Evolutionary conservation across 2,113 vertebrate genomes (phyloP), one percentile per base, ranked within the genome.

Genomic region (Oncorhynchus clarkii): DNA sequence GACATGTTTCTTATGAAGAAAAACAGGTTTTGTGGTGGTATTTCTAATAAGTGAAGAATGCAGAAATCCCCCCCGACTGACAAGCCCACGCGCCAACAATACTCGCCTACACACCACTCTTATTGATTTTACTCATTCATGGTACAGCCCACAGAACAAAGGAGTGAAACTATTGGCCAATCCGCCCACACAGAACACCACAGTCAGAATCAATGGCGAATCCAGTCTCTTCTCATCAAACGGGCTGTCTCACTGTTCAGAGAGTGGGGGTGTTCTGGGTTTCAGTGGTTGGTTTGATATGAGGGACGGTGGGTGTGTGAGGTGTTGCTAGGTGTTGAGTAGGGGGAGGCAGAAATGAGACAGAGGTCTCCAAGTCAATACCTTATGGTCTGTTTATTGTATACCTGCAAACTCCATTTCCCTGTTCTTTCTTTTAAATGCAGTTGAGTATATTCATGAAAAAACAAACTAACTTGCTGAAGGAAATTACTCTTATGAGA

Each of bases 281-380:
- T 86, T 87, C 76, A 71, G 82, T 87, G 85, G 77, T 79, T 85
- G 82, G 79, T 85, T 84, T 88, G 87, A 85, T 85, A 67, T 39
- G 83, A 80, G 73, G 72, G 68, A 84, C 79, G 54, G 78, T 68
- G 79, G 82, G 74, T 82, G 45, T 87, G 81, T 1, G 74, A 67
- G 71, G 81, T 83, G 57, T 78, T 86, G 34, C 74, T 78, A 77
- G 77, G 74, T 80, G 78, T 75, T 31, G 71, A 59, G 64, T 66
- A 60, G 82, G 84, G 81, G n/a, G 59, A 22, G 59, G n/a, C 5
- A 22, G 34, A 49, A 49, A 39, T 13, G 34, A 22, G 31, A 65
- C 24, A 65, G 29, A 13, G 31, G 31, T 34, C 27, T 54, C 5
- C 51, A 54, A 54, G 16, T 4, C 16, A 54, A 54, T 54, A 54